phyloP scores from a whole-genome alignment of 1,140 invertebrate genomes.

The Lethocerus indicus region DNA sequence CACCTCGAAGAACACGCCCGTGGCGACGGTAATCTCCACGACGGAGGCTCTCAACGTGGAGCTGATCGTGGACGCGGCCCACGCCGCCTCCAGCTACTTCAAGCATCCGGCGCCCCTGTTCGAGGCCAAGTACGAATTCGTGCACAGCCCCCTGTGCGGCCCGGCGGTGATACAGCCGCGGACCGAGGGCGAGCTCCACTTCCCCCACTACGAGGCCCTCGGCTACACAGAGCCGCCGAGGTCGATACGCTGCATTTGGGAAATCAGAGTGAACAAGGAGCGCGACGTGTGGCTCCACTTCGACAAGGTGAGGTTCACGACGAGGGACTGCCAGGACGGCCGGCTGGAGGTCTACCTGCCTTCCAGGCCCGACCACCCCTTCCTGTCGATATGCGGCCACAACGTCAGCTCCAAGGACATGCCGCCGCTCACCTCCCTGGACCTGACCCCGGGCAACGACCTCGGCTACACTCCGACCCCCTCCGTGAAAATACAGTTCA shows the following conservation, averaged over 20 bases:
- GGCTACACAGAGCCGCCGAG: slow-evolving; percentile 56
- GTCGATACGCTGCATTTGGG: slow-evolving; percentile 73
- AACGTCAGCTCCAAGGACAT: slow-evolving; percentile 61
- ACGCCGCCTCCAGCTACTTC: slow-evolving; percentile 70
- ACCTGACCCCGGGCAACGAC: slow-evolving; percentile 41
- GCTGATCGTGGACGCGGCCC: slow-evolving; percentile 59
- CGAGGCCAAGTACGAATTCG: slow-evolving; percentile 69
- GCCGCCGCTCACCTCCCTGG: slow-evolving; percentile 55
- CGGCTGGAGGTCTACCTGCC: slow-evolving; percentile 66
- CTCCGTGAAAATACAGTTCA: slow-evolving; percentile 46
- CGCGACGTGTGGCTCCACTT: slow-evolving; percentile 71
- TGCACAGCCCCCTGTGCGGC: slow-evolving; percentile 72
- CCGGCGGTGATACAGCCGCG: slow-evolving; percentile 55
- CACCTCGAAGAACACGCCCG: neutral
- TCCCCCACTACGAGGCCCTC: slow-evolving; percentile 66
- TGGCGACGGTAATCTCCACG: slow-evolving; percentile 14
- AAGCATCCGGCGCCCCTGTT: slow-evolving; percentile 66
- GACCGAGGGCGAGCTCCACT: slow-evolving; percentile 58
- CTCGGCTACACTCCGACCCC: slow-evolving; percentile 32
- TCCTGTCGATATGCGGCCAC: slow-evolving; percentile 62
- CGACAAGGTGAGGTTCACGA: slow-evolving; percentile 67
- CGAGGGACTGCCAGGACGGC: slow-evolving; percentile 61
- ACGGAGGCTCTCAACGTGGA: slow-evolving; percentile 54
- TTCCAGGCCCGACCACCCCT: slow-evolving; percentile 38
- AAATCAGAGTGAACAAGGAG: slow-evolving; percentile 59